Base-by-base conservation (phyloP, 2,888 invertebrate genomes). In the Marronus borbonicus region DNA sequence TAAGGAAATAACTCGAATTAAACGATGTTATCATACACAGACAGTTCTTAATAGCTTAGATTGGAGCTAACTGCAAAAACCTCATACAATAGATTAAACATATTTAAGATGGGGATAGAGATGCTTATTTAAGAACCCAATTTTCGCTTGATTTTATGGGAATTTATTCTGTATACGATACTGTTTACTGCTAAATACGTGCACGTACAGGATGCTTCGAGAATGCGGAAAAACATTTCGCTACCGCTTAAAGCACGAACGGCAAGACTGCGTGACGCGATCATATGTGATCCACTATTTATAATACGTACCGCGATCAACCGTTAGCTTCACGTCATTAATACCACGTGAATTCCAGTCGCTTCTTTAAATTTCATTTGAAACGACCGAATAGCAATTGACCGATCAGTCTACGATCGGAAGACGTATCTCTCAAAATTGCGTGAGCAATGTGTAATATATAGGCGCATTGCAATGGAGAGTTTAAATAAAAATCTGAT, bases 211-310 rank as follows among this genome's bases (percentile, higher is more conserved):
- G 70, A 70, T 50, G 66, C 39, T 31, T 39, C 75, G 66, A 74
- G 82, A 82, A 82, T 82, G 82, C 82, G 82, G 82, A 82, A 81
- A 82, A 79, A 66, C 80, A 78, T 81, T 76, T 80, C 76, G 79
- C 82, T 78, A 80, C 77, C 62, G 50, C 79, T 81, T 79, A 81
- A 75, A 79, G 80, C 81, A 82, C 82, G 81, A 81, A 79, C 80
- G 77, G 81, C 49, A 81, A 81, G 81, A 81, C 81, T 77, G 81
- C 82, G 82, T 82, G 82, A 81, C 80, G 80, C 81, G 81, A 81
- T 79, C 81, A 78, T 78, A 69, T 78, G 78, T 78, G 78, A 78
- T 78, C 76, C 76, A 78, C 76, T 76, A 74, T 78, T 76, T 76
- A 78, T 68, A 68, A 66, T 78, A 75, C 68, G 68, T 66, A 58